Percentiles rank a stretch among this genome's conserved stretches.
Conservation (phyloP, 2,888 invertebrate genomes). For the Folsomia manolachei region DNA sequence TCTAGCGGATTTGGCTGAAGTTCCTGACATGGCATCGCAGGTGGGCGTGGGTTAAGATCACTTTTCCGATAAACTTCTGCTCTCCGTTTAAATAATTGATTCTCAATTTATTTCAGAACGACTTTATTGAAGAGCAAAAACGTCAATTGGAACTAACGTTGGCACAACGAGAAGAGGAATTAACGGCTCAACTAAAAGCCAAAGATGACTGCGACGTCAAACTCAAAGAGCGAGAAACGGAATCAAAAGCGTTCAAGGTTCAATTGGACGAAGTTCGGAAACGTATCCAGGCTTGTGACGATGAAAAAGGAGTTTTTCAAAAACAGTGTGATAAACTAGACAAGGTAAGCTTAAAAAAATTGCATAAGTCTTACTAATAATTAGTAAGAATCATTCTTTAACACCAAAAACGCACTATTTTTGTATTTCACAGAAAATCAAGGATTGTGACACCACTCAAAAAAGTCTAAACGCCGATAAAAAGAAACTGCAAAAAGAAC, state of each 20-base stretch:
- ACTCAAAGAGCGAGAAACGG: background rate
- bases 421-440: constrained; percentile 9
- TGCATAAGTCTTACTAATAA: background rate
- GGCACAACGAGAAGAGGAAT: background rate
- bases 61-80: background rate
- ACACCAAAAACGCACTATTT: background rate
- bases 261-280: background rate
- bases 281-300: background rate
- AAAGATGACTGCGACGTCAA: background rate
- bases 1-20: background rate
- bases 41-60: background rate
- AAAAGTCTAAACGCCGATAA: background rate
- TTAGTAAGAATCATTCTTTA: background rate
- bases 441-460: background rate
- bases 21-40: constrained; percentile 9
- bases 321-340: background rate
- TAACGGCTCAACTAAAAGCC: background rate
- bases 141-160: background rate
- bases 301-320: background rate
- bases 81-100: background rate
- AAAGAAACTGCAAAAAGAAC: background rate
- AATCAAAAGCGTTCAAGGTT: background rate
- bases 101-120: constrained; percentile 7
- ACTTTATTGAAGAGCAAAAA: constrained; percentile 9
- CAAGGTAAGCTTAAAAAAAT: background rate